Base-by-base conservation (phyloP, 2,888 invertebrate genomes). In the Rambutsinella grinnellia region DNA sequence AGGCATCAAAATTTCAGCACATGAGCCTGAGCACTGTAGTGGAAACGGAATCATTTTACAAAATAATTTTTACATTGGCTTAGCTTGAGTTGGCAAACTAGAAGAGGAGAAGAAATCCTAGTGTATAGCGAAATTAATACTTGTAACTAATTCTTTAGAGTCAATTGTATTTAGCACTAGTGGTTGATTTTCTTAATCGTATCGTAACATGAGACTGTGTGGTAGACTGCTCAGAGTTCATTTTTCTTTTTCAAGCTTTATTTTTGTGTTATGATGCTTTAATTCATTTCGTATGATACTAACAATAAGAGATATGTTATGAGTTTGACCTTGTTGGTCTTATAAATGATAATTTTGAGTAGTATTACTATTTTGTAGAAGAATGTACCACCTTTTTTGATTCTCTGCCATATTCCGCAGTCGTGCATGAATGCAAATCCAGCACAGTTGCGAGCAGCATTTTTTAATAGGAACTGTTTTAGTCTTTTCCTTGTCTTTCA, bases 371-470 rank as follows among this genome's bases (percentile, higher is more conserved):
- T 49, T 66, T 49, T 51, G 44, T 66, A 67, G 61, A 67, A 61
- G 67, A 67, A 60, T 23, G 74, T 49, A 67, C 66, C 74, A 74
- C 66, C 67, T 67, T 67, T 72, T 74, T 74, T 74, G 74, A 74
- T 61, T 67, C 67, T 61, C 62, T 74, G 74, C 74, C 74, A 74
- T 74, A 67, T 53, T 61, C 66, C 61, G 66, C 54, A 71, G 76
- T 76, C 66, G 66, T 76, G 76, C 70, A 66, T 76, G 76, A 71
- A 76, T 76, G 70, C 76, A 66, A 76, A 76, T 76, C 61, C 76
- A 76, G 76, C 67, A 71, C 76, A 70, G 66, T 61, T 74, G 61
- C 27, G 36, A 67, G 65, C 51, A 53, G 53, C 57, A 66, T 51
- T 58, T 66, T 72, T 60, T n/a, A n/a, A 58, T 67, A 67, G 61